Evolutionary conservation across 2,113 vertebrate species (phyloP).

Genomic region (Gobio gobio): DNA sequence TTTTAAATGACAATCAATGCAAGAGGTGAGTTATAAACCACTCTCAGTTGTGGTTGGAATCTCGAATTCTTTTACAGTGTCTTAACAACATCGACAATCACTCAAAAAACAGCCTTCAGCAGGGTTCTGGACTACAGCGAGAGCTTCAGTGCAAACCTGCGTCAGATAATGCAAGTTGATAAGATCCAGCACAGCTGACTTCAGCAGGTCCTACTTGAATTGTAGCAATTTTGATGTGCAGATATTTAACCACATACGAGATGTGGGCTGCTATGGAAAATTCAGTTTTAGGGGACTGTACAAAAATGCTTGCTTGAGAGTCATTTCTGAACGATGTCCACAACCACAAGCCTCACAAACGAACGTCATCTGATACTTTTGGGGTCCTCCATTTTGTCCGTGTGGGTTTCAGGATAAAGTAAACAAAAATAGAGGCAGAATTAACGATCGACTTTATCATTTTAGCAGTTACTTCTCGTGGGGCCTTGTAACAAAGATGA

Average conservation of each 20-base stretch:
- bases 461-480: neutral
- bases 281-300: slow-evolving; percentile 34
- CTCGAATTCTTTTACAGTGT: neutral
- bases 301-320: neutral
- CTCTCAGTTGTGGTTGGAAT: slow-evolving; percentile 1
- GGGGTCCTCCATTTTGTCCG: slow-evolving; percentile 11
- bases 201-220: slow-evolving; percentile 16
- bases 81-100: too few relatives aligned
- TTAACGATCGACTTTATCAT: neutral
- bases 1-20: neutral
- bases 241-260: neutral
- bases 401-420: neutral
- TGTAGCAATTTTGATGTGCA: slow-evolving; percentile 7
- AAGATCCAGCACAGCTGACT: neutral
- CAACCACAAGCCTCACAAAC: slow-evolving; percentile 20
- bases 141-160: neutral
- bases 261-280: slow-evolving; percentile 39
- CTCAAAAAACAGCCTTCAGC: neutral
- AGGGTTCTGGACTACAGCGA: neutral
- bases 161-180: slow-evolving; percentile 14
- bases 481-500: neutral
- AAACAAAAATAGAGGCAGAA: neutral
- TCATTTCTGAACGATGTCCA: slow-evolving; percentile 40
- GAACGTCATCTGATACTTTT: neutral
- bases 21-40: neutral